Conservation (phyloP, 2,113 vertebrate genomes). For the Melanerpes formicivorus region DNA sequence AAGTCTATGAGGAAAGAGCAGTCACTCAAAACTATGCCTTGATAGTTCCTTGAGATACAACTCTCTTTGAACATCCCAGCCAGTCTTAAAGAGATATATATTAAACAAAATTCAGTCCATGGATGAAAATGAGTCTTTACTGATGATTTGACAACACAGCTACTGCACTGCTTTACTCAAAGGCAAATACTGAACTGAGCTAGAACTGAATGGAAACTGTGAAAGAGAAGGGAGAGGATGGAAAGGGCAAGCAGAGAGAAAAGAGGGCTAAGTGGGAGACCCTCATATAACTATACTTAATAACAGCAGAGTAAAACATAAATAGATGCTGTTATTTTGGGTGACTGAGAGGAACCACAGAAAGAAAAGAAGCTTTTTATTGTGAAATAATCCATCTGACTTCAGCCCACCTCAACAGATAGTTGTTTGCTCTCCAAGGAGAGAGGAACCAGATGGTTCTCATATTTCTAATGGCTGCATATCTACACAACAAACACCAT, state of each 20-base stretch:
- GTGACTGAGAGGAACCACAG: not conserved
- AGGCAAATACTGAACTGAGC: not conserved
- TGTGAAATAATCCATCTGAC: slow-evolving; percentile 43
- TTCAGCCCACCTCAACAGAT: slow-evolving; percentile 54
- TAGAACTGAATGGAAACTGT: not conserved
- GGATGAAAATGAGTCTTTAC: not conserved
- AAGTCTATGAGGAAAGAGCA: not conserved
- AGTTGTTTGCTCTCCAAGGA: slow-evolving; percentile 27
- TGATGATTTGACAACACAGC: not conserved
- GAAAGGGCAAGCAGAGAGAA: not conserved
- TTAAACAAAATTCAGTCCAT: not conserved
- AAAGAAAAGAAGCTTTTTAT: slow-evolving; percentile 38
- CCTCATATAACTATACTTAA: not conserved
- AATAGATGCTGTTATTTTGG: not conserved
- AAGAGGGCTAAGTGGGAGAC: not conserved
- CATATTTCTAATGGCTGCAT: slow-evolving; percentile 22
- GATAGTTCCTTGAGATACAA: not conserved
- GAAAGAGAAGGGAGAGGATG: not conserved
- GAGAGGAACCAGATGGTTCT: slow-evolving; percentile 55
- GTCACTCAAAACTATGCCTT: not conserved
- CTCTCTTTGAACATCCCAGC: not conserved
- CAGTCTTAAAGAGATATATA: not conserved
- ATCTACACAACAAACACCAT: slow-evolving; percentile 24
- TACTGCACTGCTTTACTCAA: not conserved
- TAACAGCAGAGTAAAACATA: not conserved